Conservation (phyloP, 2,113 vertebrate species). For the Ia io region DNA sequence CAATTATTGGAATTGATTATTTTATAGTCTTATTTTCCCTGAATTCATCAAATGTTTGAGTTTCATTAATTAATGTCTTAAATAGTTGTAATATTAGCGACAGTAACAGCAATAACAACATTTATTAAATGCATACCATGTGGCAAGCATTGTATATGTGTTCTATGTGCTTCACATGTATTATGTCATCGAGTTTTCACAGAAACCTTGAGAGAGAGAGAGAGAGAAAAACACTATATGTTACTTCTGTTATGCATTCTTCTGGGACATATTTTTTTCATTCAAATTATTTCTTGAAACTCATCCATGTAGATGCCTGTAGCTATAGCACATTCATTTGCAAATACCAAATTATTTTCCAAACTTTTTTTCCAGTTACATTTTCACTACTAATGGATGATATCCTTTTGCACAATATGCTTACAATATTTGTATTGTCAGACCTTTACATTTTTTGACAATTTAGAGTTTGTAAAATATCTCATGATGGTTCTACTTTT, state of each 20-base stretch:
- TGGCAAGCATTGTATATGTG: background rate
- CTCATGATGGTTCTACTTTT: background rate
- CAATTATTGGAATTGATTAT: background rate
- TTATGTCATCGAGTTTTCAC: too few relatives aligned
- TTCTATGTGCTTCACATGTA: background rate
- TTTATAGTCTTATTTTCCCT: background rate
- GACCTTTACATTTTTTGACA: slow-evolving; percentile 2
- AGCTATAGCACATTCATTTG: background rate
- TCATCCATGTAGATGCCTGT: background rate
- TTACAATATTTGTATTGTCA: background rate
- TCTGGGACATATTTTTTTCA: background rate
- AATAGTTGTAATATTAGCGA: background rate
- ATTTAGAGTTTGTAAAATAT: background rate
- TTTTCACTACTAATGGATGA: background rate
- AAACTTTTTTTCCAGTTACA: background rate
- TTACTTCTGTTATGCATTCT: background rate
- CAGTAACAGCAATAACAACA: background rate
- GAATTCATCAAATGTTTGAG: background rate
- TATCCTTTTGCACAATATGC: background rate
- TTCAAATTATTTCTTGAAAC: background rate
- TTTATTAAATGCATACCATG: background rate
- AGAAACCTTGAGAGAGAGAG: background rate
- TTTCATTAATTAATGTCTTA: background rate
- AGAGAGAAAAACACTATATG: background rate
- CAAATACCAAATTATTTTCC: background rate